Evolutionary conservation across 2,888 invertebrate genomes (phyloP).

Genomic region (Lithophane leautieri): DNA sequence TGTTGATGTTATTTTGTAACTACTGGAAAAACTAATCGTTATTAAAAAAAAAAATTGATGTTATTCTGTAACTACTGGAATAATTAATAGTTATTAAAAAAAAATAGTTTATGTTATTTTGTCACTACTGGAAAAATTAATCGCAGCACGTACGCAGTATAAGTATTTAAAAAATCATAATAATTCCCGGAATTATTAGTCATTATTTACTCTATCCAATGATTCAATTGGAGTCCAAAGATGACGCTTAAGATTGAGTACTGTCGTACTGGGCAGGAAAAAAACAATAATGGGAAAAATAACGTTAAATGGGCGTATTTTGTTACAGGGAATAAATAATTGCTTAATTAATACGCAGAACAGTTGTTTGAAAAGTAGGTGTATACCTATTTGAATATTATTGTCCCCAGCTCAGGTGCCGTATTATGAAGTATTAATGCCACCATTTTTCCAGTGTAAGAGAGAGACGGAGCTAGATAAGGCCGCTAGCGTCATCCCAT

Average conservation of each 20-base stretch:
- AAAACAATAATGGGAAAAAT: constrained; percentile 7
- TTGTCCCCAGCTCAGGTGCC: background rate
- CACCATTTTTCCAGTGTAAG: no score
- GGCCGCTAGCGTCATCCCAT: no score
- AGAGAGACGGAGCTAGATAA: no score
- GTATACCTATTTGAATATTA: background rate
- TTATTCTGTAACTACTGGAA: no score
- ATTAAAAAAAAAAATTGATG: no score
- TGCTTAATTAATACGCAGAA: background rate
- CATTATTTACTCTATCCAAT: background rate
- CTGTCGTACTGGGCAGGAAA: background rate
- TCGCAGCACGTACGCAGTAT: background rate
- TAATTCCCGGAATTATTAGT: background rate
- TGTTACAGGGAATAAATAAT: background rate
- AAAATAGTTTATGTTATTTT: no score
- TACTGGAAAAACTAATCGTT: no score
- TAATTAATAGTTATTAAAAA: no score
- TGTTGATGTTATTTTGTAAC: no score
- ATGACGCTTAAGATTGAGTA: background rate
- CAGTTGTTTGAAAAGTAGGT: background rate
- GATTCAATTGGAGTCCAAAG: background rate
- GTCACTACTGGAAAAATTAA: no score
- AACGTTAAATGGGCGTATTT: background rate
- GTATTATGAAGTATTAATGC: no score
- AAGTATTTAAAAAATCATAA: background rate